Conservation (phyloP, 2,888 invertebrate genomes). For the Sarcophaga subvicina region DNA sequence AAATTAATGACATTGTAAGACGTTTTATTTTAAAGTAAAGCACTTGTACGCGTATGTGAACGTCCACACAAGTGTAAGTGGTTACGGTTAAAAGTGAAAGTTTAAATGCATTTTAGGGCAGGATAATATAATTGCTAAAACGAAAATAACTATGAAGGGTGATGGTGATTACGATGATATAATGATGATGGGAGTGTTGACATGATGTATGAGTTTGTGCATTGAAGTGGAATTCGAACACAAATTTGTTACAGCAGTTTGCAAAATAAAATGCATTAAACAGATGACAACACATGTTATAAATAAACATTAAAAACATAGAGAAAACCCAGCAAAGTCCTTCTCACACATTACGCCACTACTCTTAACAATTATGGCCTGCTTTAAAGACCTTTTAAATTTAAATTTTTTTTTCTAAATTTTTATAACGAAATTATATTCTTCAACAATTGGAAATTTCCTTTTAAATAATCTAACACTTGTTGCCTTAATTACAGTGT, state of each 20-base stretch:
- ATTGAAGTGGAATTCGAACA: too few species aligned
- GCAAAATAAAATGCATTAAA: too few species aligned
- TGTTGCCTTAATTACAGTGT: not conserved
- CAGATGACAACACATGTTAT: too few species aligned
- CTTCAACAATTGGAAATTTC: too few species aligned
- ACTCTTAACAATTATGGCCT: too few species aligned
- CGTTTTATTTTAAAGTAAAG: not conserved
- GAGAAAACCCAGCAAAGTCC: too few species aligned
- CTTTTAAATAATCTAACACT: not conserved
- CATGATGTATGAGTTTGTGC: not conserved
- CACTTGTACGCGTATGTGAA: not conserved
- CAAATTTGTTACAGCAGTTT: too few species aligned
- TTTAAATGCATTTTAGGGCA: conserved; percentile 31
- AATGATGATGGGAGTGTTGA: not conserved
- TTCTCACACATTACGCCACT: too few species aligned
- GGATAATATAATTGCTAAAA: conserved; percentile 17
- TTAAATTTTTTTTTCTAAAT: too few species aligned
- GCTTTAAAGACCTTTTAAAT: too few species aligned
- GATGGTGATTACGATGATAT: not conserved
- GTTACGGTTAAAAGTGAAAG: conserved; percentile 41
- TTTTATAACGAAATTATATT: too few species aligned
- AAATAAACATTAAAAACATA: too few species aligned
- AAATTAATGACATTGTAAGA: conserved; percentile 7
- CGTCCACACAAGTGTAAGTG: not conserved
- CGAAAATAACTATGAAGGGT: not conserved